Evolutionary conservation across 2,888 invertebrate genomes (phyloP).

Genomic region (Eupithecia tripunctaria): DNA sequence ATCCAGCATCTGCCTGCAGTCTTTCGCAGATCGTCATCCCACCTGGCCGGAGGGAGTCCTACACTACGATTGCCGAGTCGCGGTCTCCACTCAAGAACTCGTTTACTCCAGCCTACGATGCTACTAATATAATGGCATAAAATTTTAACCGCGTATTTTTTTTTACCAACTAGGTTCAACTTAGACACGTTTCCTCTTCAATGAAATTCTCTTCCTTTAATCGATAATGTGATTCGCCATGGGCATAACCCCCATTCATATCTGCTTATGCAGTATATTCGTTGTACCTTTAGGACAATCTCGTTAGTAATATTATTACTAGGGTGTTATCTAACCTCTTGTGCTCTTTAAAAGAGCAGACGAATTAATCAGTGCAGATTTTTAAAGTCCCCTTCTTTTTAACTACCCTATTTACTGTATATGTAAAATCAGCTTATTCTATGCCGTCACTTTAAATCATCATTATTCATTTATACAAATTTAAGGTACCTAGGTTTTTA

Average conservation of each 20-base stretch:
- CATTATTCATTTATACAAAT: neutral
- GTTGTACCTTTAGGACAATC: neutral
- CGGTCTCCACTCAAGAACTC: too few species aligned
- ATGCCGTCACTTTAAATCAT: neutral
- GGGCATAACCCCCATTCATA: constrained; percentile 19
- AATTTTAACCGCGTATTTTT: neutral
- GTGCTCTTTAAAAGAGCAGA: neutral
- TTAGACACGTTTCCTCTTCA: neutral
- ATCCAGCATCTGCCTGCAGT: too few species aligned
- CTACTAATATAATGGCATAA: too few species aligned
- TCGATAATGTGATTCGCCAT: neutral
- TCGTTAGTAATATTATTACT: neutral
- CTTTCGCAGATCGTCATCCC: too few species aligned
- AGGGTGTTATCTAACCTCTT: neutral
- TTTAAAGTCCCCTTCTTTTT: neutral
- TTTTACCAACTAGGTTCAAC: neutral
- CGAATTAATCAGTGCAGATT: neutral
- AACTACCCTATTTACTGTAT: neutral
- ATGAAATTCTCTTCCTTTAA: neutral
- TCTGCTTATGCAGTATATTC: constrained; percentile 3
- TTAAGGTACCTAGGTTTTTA: neutral
- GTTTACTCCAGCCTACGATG: too few species aligned
- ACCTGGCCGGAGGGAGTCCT: too few species aligned
- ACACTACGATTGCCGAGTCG: too few species aligned
- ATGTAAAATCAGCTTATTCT: neutral